Percentiles rank a stretch among this genome's conserved stretches.
Evolutionary conservation across 1,140 invertebrate genomes (phyloP).

Genomic region (Maconellicoccus hirsutus): DNA sequence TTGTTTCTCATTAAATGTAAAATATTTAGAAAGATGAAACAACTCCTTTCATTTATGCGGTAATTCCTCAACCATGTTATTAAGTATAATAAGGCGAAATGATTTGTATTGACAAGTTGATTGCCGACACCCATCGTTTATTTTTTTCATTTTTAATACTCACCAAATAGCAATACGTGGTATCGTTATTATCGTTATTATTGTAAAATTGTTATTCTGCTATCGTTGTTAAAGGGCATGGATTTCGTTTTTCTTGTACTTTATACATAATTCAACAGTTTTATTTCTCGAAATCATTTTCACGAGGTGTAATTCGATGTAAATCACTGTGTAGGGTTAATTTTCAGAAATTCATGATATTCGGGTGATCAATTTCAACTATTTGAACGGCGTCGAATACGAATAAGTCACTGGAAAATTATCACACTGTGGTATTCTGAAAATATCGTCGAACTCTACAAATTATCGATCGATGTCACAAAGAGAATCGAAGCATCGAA

Average conservation of each 20-base stretch:
- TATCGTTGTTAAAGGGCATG: background rate
- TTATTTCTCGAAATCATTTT: too few relatives aligned
- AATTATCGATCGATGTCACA: too few relatives aligned
- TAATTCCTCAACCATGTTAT: conserved; percentile 15
- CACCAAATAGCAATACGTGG: conserved; percentile 12
- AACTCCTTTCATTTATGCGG: background rate
- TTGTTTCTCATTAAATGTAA: conserved; percentile 13
- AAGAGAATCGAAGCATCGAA: too few relatives aligned
- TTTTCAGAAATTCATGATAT: too few relatives aligned
- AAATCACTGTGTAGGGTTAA: too few relatives aligned
- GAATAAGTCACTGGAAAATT: too few relatives aligned
- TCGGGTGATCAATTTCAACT: too few relatives aligned
- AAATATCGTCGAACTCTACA: too few relatives aligned
- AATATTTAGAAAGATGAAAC: background rate
- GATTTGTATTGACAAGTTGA: conserved; percentile 22
- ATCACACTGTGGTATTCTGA: too few relatives aligned
- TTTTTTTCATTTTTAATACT: conserved; percentile 12
- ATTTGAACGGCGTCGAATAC: too few relatives aligned
- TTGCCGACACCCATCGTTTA: conserved; percentile 15
- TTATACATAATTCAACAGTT: conserved; percentile 16
- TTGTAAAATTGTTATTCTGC: background rate
- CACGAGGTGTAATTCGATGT: too few relatives aligned
- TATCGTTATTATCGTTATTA: conserved; percentile 15
- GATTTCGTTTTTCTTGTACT: background rate
- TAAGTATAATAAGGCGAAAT: conserved; percentile 20